phyloP scores from a whole-genome alignment of 2,113 vertebrate genomes.

The Cyanoramphus novaezelandiae region DNA sequence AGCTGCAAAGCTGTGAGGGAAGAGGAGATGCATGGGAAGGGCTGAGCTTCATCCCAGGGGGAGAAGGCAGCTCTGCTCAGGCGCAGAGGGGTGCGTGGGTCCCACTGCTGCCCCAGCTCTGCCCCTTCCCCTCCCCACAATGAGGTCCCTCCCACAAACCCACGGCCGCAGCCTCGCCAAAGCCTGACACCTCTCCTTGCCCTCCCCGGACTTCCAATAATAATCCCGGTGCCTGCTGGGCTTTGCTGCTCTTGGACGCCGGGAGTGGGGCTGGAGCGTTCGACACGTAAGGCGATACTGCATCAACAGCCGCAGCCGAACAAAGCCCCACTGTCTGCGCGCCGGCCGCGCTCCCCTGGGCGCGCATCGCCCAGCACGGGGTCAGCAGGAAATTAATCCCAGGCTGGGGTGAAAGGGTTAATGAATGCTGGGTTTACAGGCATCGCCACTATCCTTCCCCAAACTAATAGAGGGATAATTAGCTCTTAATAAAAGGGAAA shows the following conservation, averaged over 20 bases:
- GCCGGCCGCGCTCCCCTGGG: background rate
- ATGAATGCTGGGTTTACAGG: conserved; percentile 41
- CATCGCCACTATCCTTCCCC: background rate
- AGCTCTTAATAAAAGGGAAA: conserved; percentile 21
- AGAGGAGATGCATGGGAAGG: background rate
- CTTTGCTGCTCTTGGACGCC: conserved; percentile 52
- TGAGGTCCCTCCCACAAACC: background rate
- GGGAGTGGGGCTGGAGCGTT: conserved; percentile 8
- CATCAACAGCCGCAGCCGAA: conserved; percentile 1
- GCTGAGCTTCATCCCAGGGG: background rate
- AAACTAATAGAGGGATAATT: conserved; percentile 20
- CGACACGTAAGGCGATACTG: conserved; percentile 44
- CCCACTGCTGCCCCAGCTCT: background rate
- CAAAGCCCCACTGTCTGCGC: conserved; percentile 49
- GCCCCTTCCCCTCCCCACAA: background rate
- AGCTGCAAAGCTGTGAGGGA: accelerated
- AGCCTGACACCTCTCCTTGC: background rate
- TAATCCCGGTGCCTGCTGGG: conserved; percentile 9
- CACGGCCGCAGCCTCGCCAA: background rate
- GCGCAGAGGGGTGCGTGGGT: background rate
- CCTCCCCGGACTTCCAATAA: background rate
- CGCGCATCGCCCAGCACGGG: background rate
- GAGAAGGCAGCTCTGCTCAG: background rate
- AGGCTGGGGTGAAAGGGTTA: conserved; percentile 49
- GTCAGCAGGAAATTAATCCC: conserved; percentile 40